These are phyloP conservation scores for Acanthiza pusilla DNA, from an alignment of 2,797 vertebrate species.

Conservation along the genomic window DNA sequence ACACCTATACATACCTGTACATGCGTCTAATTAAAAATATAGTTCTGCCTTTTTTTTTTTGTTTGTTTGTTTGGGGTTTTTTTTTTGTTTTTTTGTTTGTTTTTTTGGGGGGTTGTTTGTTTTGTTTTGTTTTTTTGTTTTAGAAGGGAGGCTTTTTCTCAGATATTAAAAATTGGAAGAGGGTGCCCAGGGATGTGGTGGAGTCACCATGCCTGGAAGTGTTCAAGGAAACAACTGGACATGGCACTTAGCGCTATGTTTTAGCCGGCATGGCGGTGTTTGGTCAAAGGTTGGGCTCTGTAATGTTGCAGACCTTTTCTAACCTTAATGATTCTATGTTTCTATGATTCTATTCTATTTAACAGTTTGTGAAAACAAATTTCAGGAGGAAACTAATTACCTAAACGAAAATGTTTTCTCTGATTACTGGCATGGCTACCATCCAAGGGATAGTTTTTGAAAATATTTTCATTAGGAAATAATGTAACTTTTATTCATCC, in stretches of 20 bases:
- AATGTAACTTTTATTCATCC: neutral
- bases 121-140: neutral
- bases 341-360: neutral
- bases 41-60: neutral
- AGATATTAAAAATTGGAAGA: neutral
- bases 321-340: neutral
- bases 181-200: neutral
- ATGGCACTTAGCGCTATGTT: neutral
- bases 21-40: fast-evolving
- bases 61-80: neutral
- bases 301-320: neutral
- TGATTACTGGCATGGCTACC: neutral
- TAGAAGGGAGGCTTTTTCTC: neutral
- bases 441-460: neutral
- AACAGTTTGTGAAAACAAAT: neutral
- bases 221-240: neutral
- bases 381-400: neutral
- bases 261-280: neutral
- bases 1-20: neutral
- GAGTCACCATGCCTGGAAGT: neutral
- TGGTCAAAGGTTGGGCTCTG: neutral
- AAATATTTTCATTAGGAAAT: neutral
- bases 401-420: neutral
- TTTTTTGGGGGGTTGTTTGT: neutral
- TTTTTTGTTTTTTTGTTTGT: neutral